A percentile compares a stretch with the other conserved stretches of the same genome.
phyloP scores from a whole-genome alignment of 2,797 vertebrate species.

The Brotula barbata region DNA sequence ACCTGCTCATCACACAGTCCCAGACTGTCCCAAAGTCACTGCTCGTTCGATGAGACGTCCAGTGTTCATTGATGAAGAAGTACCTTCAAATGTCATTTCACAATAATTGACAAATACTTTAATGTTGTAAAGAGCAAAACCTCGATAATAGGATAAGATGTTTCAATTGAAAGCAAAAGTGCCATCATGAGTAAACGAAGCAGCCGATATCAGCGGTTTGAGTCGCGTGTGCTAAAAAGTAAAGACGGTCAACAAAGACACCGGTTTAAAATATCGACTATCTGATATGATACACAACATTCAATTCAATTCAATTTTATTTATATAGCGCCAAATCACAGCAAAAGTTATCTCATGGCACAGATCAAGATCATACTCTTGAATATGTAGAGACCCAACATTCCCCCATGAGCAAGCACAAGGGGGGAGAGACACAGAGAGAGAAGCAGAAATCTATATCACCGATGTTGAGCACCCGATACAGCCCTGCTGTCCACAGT shows the following conservation, averaged over 20 bases:
- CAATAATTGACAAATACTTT: not conserved
- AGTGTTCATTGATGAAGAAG: conserved; percentile 26
- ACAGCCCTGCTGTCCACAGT: no score
- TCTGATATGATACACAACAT: no score
- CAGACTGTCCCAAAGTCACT: conserved; percentile 26
- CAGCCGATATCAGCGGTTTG: conserved; percentile 8
- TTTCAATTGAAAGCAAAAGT: conserved; percentile 27
- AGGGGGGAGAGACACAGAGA: no score
- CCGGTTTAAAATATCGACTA: conserved; percentile 13
- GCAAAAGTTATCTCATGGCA: no score
- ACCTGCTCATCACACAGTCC: conserved; percentile 30
- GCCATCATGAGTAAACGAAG: conserved; percentile 14
- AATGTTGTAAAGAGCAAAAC: conserved; percentile 13
- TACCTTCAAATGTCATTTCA: conserved; percentile 16
- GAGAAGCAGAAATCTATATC: no score
- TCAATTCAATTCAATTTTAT: no score
- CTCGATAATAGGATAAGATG: conserved; percentile 24
- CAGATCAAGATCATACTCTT: no score
- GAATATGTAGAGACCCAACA: no score
- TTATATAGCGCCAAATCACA: no score
- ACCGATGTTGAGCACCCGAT: no score
- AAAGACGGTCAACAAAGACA: conserved; percentile 15
- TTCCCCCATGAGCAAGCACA: no score
- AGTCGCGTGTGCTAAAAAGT: conserved; percentile 10
- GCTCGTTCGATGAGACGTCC: conserved; percentile 35